Percentiles rank a stretch among this genome's conserved stretches.
These are phyloP conservation scores for Lingula anatina DNA, from an alignment of 2,888 invertebrate species.

Conservation along the genomic window DNA sequence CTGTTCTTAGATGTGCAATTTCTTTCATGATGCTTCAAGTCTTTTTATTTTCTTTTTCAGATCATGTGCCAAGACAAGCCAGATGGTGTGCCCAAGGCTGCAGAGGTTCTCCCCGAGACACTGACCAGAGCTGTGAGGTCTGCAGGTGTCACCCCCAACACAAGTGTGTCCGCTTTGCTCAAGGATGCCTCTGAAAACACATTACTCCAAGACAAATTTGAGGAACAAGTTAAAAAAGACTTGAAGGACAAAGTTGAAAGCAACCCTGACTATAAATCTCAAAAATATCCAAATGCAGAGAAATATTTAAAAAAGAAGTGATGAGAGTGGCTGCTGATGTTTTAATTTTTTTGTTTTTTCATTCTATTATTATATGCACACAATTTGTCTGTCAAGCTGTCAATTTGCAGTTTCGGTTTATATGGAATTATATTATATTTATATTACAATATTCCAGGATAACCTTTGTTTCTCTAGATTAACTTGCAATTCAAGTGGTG, in stretches of 20 bases:
- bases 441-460: too few species aligned
- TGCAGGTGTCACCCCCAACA: constrained; percentile 55
- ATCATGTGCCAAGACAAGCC: constrained; percentile 39
- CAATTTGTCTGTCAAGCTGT: too few species aligned
- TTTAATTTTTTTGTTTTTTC: too few species aligned
- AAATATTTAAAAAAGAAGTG: constrained; percentile 34
- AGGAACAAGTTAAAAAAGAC: constrained; percentile 55
- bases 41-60: constrained; percentile 15
- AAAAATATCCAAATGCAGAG: constrained; percentile 46
- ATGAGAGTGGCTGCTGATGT: too few species aligned
- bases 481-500: too few species aligned
- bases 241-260: constrained; percentile 55
- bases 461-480: too few species aligned
- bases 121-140: constrained; percentile 55
- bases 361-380: too few species aligned
- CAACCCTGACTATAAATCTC: constrained; percentile 51
- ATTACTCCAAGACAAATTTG: constrained; percentile 57
- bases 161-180: constrained; percentile 55
- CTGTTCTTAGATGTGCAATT: not conserved
- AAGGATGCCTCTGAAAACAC: constrained; percentile 56
- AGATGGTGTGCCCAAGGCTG: constrained; percentile 26
- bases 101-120: constrained; percentile 42
- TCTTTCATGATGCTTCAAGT: not conserved
- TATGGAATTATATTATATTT: too few species aligned
- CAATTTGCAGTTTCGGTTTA: too few species aligned